Evolutionary conservation across 2,888 invertebrate genomes (phyloP).

Genomic region (Lepidonotus clava): DNA sequence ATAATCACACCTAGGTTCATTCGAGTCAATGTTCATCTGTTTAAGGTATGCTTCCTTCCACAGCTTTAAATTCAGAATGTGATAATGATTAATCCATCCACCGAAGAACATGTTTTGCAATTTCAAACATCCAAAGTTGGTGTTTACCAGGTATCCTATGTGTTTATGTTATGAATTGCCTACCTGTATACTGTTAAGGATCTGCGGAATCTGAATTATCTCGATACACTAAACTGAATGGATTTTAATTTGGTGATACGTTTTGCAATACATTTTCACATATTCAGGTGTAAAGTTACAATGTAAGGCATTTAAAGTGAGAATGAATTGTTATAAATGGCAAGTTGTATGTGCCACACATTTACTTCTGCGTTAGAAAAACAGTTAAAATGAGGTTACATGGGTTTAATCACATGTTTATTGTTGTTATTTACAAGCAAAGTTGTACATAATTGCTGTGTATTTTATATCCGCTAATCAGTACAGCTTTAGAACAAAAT

Average conservation of each 20-base stretch:
- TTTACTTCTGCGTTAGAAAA: neutral
- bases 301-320: neutral
- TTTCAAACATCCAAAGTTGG: neutral
- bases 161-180: neutral
- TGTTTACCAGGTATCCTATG: neutral
- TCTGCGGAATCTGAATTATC: neutral
- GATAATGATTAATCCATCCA: constrained; percentile 21
- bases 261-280: neutral
- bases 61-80: neutral
- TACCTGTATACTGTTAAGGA: neutral
- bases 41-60: neutral
- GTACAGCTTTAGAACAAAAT: neutral
- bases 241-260: neutral
- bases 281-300: too few relatives aligned
- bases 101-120: neutral
- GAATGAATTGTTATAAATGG: neutral
- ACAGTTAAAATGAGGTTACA: neutral
- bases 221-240: too few relatives aligned
- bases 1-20: neutral
- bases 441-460: neutral
- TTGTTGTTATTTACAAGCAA: neutral
- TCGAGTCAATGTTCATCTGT: neutral
- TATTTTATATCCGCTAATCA: neutral
- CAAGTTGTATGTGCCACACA: neutral
- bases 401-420: neutral